phyloP scores from a whole-genome alignment of 2,113 vertebrate species.

The Syngnathoides biaculeatus region DNA sequence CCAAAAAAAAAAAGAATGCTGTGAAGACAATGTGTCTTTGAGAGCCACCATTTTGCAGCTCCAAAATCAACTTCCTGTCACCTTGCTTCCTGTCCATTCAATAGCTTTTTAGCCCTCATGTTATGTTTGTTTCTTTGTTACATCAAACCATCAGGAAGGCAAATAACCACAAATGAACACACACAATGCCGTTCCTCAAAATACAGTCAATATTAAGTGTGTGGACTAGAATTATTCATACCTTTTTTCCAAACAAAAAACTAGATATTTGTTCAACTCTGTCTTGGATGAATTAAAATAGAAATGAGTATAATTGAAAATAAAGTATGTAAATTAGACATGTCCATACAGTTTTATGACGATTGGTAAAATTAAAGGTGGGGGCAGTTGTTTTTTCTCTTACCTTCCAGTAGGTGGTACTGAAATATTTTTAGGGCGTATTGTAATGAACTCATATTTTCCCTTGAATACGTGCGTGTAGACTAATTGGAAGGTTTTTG shows the following conservation, averaged over 20 bases:
- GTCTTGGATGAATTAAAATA: background rate
- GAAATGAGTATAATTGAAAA: background rate
- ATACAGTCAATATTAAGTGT: background rate
- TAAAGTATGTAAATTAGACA: background rate
- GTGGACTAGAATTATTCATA: background rate
- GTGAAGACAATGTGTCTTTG: background rate
- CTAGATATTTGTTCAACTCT: background rate
- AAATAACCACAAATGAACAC: background rate
- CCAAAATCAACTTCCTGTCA: slow-evolving; percentile 28
- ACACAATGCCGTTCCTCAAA: background rate
- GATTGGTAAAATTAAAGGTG: too few relatives aligned
- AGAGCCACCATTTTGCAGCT: background rate
- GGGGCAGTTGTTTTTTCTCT: too few relatives aligned
- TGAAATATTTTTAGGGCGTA: too few relatives aligned
- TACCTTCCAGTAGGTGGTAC: too few relatives aligned
- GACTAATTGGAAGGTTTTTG: background rate
- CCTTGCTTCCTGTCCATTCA: slow-evolving; percentile 39
- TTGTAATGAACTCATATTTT: too few relatives aligned
- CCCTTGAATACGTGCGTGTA: too few relatives aligned
- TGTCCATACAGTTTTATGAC: too few relatives aligned
- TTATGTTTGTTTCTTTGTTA: slow-evolving; percentile 9
- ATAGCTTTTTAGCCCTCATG: slow-evolving; percentile 4
- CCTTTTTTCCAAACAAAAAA: background rate
- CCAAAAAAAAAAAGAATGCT: background rate
- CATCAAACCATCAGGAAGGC: background rate